Evolutionary conservation across 2,113 vertebrate genomes (phyloP).

Genomic region (Tyto alba): DNA sequence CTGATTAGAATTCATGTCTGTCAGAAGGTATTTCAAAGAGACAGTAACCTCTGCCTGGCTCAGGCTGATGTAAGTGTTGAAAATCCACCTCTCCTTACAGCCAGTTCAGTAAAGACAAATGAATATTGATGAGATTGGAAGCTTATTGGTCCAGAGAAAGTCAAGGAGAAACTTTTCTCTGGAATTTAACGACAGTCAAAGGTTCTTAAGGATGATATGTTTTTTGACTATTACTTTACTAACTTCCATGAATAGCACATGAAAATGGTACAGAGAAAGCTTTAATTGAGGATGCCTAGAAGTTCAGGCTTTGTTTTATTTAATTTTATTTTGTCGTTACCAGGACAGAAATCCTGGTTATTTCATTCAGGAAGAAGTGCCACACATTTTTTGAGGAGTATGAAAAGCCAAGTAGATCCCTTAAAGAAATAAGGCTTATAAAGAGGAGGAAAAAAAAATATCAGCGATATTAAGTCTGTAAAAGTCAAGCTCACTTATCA

Average conservation of each 20-base stretch:
- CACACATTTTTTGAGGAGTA: neutral
- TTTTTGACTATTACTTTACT: neutral
- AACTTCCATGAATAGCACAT: neutral
- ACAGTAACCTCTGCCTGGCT: neutral
- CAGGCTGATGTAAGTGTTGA: neutral
- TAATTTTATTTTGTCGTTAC: neutral
- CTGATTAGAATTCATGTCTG: slow-evolving; percentile 15
- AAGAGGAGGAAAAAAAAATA: neutral
- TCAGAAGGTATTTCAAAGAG: slow-evolving; percentile 17
- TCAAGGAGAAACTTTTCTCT: neutral
- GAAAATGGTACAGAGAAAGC: neutral
- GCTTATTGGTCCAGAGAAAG: neutral
- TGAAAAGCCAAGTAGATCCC: neutral
- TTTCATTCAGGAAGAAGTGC: neutral
- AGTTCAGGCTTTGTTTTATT: neutral
- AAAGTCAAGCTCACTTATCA: neutral
- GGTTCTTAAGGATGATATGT: neutral
- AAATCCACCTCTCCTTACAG: neutral
- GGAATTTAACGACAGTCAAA: neutral
- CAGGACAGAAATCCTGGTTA: neutral
- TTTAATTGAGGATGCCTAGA: neutral
- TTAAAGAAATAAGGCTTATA: neutral
- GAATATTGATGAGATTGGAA: neutral
- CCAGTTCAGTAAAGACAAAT: neutral
- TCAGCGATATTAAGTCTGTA: neutral